Conservation (phyloP, 2,888 invertebrate species). For the Scaptomyza cyrtandrae region DNA sequence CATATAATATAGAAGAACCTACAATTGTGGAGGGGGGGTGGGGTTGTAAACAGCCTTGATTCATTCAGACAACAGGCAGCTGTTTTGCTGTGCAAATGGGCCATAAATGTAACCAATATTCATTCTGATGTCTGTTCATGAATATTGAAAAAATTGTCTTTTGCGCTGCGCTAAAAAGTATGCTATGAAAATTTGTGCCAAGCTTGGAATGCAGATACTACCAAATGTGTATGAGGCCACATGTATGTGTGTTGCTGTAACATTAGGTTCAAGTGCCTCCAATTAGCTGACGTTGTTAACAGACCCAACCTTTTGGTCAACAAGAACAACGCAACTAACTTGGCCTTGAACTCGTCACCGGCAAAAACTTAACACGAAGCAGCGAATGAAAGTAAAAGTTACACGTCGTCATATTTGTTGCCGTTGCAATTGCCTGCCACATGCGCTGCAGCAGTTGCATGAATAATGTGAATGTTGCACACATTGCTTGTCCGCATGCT, state of each 20-base stretch:
- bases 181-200: slow-evolving; percentile 49
- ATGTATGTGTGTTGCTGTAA: slow-evolving; percentile 3
- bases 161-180: slow-evolving; percentile 44
- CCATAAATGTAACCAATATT: slow-evolving; percentile 15
- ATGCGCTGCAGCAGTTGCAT: slow-evolving; percentile 71
- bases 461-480: slow-evolving; percentile 65
- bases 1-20: background rate
- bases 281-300: slow-evolving; percentile 58
- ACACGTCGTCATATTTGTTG: slow-evolving; percentile 32
- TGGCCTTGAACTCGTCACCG: slow-evolving; percentile 72
- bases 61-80: slow-evolving; percentile 30
- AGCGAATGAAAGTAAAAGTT: slow-evolving; percentile 74
- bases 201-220: slow-evolving; percentile 8
- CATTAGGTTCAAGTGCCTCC: slow-evolving; percentile 40
- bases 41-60: slow-evolving; percentile 16
- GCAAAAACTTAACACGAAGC: slow-evolving; percentile 67
- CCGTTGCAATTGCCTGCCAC: slow-evolving; percentile 36
- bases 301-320: slow-evolving; percentile 5
- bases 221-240: slow-evolving; percentile 9
- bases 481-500: slow-evolving; percentile 48
- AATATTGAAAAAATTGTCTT: slow-evolving; percentile 9
- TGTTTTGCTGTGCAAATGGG: background rate
- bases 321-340: slow-evolving; percentile 27
- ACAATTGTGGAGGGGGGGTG: background rate
- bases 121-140: background rate